These are phyloP conservation scores for Monoplex corrugatus DNA, from an alignment of 2,888 invertebrate genomes.

Conservation along the genomic window DNA sequence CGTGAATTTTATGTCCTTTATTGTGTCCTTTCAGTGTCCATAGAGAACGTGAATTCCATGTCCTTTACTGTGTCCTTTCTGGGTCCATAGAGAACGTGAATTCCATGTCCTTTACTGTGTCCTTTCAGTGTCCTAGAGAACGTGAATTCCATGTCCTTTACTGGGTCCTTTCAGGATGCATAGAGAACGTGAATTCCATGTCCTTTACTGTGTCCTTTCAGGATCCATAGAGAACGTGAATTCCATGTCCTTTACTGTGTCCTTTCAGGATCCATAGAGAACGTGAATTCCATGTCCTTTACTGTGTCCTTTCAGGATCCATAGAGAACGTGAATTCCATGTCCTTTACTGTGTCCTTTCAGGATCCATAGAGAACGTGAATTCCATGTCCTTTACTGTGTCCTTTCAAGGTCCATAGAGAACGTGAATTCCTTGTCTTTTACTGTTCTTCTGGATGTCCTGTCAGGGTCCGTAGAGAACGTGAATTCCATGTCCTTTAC, in stretches of 20 bases:
- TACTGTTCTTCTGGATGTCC: neutral
- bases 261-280: neutral
- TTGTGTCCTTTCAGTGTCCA: neutral
- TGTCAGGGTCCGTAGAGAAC: too few relatives aligned
- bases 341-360: neutral
- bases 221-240: too few relatives aligned
- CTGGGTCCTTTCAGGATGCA: neutral
- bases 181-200: neutral
- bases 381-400: neutral
- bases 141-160: neutral
- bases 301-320: neutral
- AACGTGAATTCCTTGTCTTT: neutral
- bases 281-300: neutral
- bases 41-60: neutral
- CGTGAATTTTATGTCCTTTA: neutral
- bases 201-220: neutral
- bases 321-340: neutral
- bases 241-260: neutral
- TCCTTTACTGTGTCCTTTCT: neutral
- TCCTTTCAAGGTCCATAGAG: neutral
- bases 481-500: neutral
- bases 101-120: neutral
- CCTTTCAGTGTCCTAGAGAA: too few relatives aligned
- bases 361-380: too few relatives aligned
- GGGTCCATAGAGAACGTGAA: too few relatives aligned